Conservation (phyloP, 2,113 vertebrate genomes). For the Sinocyclocheilus anshuiensis region DNA sequence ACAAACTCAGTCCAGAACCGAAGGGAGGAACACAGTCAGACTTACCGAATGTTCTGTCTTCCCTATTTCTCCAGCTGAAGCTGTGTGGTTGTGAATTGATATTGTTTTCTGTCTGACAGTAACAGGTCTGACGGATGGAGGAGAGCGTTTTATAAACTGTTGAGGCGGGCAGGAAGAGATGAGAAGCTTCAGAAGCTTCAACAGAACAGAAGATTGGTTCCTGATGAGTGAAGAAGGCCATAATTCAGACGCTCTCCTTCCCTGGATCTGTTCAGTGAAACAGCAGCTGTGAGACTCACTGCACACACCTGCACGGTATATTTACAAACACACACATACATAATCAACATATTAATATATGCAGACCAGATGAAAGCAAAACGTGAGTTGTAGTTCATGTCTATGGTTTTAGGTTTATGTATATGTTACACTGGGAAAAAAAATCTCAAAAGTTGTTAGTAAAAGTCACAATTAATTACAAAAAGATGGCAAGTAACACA, state of each 20-base stretch:
- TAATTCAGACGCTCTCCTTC: constrained; percentile 29
- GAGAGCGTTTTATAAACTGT: constrained; percentile 5
- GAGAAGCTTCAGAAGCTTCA: not conserved
- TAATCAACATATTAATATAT: too few relatives aligned
- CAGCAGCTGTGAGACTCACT: too few relatives aligned
- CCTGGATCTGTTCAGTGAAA: not conserved
- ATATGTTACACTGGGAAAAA: too few relatives aligned
- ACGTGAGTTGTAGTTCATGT: too few relatives aligned
- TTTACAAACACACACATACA: not conserved
- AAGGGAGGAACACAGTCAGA: not conserved
- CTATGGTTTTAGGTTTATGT: too few relatives aligned
- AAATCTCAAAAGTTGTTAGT: too few relatives aligned
- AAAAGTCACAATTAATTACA: too few relatives aligned
- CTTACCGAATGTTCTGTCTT: not conserved
- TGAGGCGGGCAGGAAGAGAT: not conserved
- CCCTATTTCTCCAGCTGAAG: not conserved
- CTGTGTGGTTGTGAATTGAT: not conserved
- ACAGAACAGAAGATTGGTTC: constrained; percentile 1
- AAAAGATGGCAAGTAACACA: too few relatives aligned
- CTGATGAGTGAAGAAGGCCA: constrained; percentile 10
- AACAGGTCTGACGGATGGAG: not conserved
- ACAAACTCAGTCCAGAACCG: not conserved
- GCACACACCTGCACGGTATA: too few relatives aligned
- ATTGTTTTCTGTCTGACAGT: not conserved
- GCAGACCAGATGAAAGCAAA: too few relatives aligned